Conservation (phyloP, 2,888 invertebrate genomes). For the Lithophane ornitopus region DNA sequence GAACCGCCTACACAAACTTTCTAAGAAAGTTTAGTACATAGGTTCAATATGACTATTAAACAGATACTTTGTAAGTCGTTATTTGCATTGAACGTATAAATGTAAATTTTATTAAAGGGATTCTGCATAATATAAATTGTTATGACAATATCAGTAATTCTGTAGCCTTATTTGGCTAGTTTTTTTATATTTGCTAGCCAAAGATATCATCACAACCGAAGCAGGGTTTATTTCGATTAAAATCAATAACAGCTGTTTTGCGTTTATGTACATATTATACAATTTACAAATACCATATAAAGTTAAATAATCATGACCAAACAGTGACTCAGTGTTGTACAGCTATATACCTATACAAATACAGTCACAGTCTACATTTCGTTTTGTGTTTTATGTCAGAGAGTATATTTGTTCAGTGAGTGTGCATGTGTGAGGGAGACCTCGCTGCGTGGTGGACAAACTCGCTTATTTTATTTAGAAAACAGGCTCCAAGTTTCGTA, state of each 20-base stretch:
- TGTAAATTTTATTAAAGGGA: slow-evolving; percentile 46
- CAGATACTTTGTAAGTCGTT: slow-evolving; percentile 36
- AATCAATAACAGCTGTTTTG: slow-evolving; percentile 41
- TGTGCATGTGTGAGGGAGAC: slow-evolving; percentile 45
- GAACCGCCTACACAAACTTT: slow-evolving; percentile 69
- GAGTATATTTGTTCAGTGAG: slow-evolving; percentile 51
- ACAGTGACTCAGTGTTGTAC: slow-evolving; percentile 55
- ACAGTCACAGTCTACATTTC: slow-evolving; percentile 28
- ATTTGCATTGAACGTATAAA: slow-evolving; percentile 36
- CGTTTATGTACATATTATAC: slow-evolving; percentile 25
- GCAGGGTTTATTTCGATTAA: slow-evolving; percentile 12
- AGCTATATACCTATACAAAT: slow-evolving; percentile 42
- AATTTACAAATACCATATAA: slow-evolving; percentile 40
- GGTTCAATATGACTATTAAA: slow-evolving; percentile 41
- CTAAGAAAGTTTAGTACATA: slow-evolving; percentile 69
- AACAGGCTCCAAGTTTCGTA: slow-evolving; percentile 61
- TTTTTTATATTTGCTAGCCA: no score
- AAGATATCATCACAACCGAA: neutral
- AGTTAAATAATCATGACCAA: slow-evolving; percentile 57
- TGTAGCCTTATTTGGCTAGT: no score
- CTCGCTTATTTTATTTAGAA: slow-evolving; percentile 65
- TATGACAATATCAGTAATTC: slow-evolving; percentile 4
- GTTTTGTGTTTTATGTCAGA: slow-evolving; percentile 49
- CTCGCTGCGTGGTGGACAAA: slow-evolving; percentile 58
- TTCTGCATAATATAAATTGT: slow-evolving; percentile 21